These are phyloP conservation scores for Cheilosia vernalis DNA, from an alignment of 2,888 invertebrate species.

Conservation along the genomic window DNA sequence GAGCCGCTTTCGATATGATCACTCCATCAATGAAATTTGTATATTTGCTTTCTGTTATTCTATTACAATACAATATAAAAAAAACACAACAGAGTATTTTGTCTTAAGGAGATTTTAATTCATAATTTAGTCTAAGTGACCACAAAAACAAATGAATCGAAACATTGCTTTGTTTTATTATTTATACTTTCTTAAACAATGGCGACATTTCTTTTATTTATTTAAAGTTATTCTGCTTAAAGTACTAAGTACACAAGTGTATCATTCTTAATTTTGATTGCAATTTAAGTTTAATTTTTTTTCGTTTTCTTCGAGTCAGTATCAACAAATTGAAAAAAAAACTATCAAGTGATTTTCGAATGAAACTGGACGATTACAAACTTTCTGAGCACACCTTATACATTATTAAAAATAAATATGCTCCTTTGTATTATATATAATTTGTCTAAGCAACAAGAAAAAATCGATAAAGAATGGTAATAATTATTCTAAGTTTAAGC, in stretches of 20 bases:
- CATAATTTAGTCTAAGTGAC: slow-evolving; percentile 43
- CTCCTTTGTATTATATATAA: slow-evolving; percentile 53
- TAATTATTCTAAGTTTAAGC: slow-evolving; percentile 46
- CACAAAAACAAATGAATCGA: slow-evolving; percentile 46
- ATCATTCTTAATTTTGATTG: slow-evolving; percentile 6
- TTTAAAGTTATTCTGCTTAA: slow-evolving; percentile 4
- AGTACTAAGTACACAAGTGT: slow-evolving; percentile 49
- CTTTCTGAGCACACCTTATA: slow-evolving; percentile 29
- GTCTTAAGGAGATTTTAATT: slow-evolving; percentile 55
- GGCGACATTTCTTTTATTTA: slow-evolving; percentile 1
- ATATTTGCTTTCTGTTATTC: neutral
- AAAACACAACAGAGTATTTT: neutral
- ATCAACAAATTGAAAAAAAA: slow-evolving; percentile 4
- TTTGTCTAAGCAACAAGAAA: slow-evolving; percentile 39
- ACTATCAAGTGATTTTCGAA: slow-evolving; percentile 31
- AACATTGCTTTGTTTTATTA: slow-evolving; percentile 18
- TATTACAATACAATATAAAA: neutral
- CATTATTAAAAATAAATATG: slow-evolving; percentile 52
- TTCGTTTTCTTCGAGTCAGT: neutral
- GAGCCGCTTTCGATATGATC: too few species aligned
- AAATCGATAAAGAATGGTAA: neutral
- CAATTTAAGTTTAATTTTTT: neutral
- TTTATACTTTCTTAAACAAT: slow-evolving; percentile 29
- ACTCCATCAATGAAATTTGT: too few species aligned
- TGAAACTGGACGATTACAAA: slow-evolving; percentile 58